A percentile compares a stretch with the other conserved stretches of the same genome.
phyloP scores from a whole-genome alignment of 2,113 vertebrate species.

The Corythornis vintsioides region DNA sequence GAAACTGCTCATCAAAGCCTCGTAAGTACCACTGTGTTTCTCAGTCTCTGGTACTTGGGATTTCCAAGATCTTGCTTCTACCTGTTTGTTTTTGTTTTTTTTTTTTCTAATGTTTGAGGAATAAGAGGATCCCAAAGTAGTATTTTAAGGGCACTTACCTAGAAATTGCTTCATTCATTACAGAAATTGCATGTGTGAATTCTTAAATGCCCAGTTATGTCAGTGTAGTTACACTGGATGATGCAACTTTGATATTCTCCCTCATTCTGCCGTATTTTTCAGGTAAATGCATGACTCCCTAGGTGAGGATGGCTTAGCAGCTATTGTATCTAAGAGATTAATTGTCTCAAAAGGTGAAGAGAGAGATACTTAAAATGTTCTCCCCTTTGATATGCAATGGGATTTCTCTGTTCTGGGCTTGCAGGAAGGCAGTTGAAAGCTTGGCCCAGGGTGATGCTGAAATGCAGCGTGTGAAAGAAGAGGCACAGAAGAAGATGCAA shows the following conservation, averaged over 20 bases:
- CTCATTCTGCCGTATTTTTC: neutral
- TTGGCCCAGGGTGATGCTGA: constrained; percentile 85
- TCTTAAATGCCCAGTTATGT: neutral
- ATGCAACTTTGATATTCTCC: neutral
- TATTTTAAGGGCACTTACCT: neutral
- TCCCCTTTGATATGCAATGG: neutral
- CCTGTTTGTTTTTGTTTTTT: neutral
- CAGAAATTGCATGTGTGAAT: neutral
- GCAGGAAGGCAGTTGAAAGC: constrained; percentile 92
- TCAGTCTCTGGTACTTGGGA: neutral
- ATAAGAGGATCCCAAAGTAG: neutral
- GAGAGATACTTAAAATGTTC: neutral
- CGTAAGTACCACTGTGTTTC: constrained; percentile 79
- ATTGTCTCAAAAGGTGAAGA: neutral
- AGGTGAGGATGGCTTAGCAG: neutral
- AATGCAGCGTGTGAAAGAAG: constrained; percentile 78
- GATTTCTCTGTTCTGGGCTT: neutral
- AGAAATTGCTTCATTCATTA: neutral
- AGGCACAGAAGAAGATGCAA: constrained; percentile 81
- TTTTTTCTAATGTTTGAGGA: neutral
- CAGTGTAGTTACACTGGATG: neutral
- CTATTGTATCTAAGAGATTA: neutral
- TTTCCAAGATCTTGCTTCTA: neutral
- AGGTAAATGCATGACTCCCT: neutral
- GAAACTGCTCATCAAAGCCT: constrained; percentile 92